Evolutionary conservation across 2,797 vertebrate species (phyloP), one percentile per base, ranked within the genome.

Genomic region (Microchirus variegatus): DNA sequence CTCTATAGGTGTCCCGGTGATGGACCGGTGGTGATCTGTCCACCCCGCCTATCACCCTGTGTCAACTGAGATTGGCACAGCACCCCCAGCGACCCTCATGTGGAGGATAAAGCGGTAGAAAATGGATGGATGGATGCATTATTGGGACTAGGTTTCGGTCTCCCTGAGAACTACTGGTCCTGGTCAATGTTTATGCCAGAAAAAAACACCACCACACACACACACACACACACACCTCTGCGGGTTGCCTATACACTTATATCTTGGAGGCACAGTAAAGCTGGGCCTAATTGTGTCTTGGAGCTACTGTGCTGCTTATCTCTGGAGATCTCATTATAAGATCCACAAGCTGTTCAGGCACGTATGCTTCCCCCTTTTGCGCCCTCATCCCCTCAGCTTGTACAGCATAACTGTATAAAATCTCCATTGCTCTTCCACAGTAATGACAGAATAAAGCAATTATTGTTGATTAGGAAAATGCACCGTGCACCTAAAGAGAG

Each of bases 251-350:
- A 36, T 75, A 68, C 53, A 56, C 54, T 51, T 74, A 59, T 53
- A 59, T 83, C 81, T 83, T 40, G 66, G 75, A 87, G 83, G 78
- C 67, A 79, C 72, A 81, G 80, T 63, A 76, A 70, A 10, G 41
- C 71, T 60, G 68, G 74, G 75, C 85, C 85, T 92, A 92, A 93
- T 92, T 92, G 89, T 92, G 83, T 91, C 91, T 91, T 83, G 87
- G 81, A 93, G 90, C 90, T 79, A 84, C 82, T 73, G 68, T 44
- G 76, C 77, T 80, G 84, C 77, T 84, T 77, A 86, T 92, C 92
- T 93, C 92, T 84, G 81, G 92, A 92, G 92, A 92, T 89, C 92
- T 93, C 92, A 93, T 93, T 93, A 93, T 74, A 83, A 85, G 82
- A 88, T 92, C 90, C 87, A 90, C 87, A 90, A 91, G 89, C 90